A percentile compares a stretch with the other conserved stretches of the same genome.
phyloP scores from a whole-genome alignment of 2,113 vertebrate genomes.

The Gulo gulo region DNA sequence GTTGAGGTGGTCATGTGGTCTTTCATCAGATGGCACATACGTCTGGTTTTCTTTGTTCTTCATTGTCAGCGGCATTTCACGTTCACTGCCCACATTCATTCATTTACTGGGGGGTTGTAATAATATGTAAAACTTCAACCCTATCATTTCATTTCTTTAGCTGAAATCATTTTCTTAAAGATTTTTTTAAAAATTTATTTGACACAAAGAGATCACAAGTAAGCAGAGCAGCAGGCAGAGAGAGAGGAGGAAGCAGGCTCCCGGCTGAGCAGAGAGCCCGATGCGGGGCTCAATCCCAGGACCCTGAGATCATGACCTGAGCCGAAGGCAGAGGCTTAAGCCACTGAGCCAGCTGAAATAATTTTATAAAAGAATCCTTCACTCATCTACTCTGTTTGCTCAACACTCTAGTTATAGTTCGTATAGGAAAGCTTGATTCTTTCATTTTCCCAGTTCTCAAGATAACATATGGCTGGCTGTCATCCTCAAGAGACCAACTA shows the following conservation, averaged over 20 bases:
- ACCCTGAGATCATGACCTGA: too few relatives aligned
- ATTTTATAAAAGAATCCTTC: neutral
- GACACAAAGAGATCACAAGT: too few relatives aligned
- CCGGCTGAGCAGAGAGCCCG: too few relatives aligned
- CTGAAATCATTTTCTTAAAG: neutral
- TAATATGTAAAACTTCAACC: neutral
- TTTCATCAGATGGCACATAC: neutral
- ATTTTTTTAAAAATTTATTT: neutral
- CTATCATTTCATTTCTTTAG: neutral
- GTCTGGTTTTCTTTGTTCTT: neutral
- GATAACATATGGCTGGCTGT: neutral
- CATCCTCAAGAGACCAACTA: neutral
- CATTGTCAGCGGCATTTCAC: neutral
- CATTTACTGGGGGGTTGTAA: neutral
- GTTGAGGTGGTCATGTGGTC: neutral
- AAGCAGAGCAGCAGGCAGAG: too few relatives aligned
- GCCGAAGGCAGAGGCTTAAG: too few relatives aligned
- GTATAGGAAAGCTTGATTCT: neutral
- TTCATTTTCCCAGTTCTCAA: neutral
- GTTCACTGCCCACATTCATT: neutral
- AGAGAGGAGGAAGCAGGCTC: too few relatives aligned
- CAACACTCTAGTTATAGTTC: neutral
- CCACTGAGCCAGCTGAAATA: neutral
- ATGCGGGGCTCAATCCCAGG: too few relatives aligned
- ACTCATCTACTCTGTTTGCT: neutral